Evolutionary conservation across 92 coral and sea anemone species (phyloP), one percentile per base, ranked within the genome.

Genomic region (Siderastrea siderea): DNA sequence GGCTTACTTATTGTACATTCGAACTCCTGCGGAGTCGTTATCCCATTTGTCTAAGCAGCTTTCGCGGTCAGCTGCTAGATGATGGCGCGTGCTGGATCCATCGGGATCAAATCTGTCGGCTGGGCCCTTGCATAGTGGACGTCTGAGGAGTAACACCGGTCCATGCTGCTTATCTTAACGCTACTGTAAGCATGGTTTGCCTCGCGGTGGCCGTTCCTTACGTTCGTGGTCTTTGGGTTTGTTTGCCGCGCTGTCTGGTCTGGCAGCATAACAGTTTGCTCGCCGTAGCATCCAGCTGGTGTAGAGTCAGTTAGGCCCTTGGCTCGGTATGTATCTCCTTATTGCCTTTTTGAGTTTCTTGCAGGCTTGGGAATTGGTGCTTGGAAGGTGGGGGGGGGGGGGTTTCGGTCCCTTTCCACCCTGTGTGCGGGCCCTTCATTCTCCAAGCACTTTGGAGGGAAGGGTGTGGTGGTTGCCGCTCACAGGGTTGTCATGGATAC

Each of bases 1-100:
- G 13, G 88, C 80, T 5, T 84, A 84, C 11, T 19, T 55, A 16
- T 12, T 68, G 47, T 84, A 84, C 60, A 84, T 84, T 60, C 45
- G 74, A 0, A 71, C 73, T 38, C 88, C 88, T 19, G 74, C 49
- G 7, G 47, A 69, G 3, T 5, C 47, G 3, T 51, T 84, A 60
- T 3, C 63, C 1, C 46, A 54, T 0, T 3, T 84, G 17, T 65
- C 88, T 2, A 74, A 84, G 75, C 57, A 26, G 14, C 38, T 61
- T 3, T 75, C 75, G 5, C 26, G 0, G 72, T 38, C 72, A 44
- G 48, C 72, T 7, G 72, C 72, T 19, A 7, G 10, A 2, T 47
- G 38, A 47, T 19, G 12, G 73, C 7, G 9, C 16, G 51, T 68
- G 49, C 15, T 52, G 2, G 49, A 48, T 71, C 57, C 48, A 7